A percentile compares a stretch with the other conserved stretches of the same genome.
These are phyloP conservation scores for Leucophenga montana DNA, from an alignment of 2,888 invertebrate genomes.

Conservation along the genomic window DNA sequence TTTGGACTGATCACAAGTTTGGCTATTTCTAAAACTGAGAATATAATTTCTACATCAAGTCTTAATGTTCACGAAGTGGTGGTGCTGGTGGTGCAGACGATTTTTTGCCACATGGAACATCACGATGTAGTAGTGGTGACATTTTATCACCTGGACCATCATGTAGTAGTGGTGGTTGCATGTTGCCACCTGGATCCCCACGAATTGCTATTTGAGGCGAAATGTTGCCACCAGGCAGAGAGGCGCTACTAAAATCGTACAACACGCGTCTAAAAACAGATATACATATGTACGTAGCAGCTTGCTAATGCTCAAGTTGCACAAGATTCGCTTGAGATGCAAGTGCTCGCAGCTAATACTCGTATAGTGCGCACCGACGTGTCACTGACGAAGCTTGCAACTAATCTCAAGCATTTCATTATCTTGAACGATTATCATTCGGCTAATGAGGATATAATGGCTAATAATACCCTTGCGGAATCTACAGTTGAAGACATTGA, in stretches of 20 bases:
- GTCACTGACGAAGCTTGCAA: neutral
- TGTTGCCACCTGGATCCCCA: too few species aligned
- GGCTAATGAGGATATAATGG: neutral
- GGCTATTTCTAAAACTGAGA: too few species aligned
- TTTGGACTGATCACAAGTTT: too few species aligned
- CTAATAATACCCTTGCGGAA: neutral
- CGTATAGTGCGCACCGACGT: slow-evolving; percentile 6
- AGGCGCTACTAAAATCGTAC: slow-evolving; percentile 1
- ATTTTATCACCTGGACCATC: too few species aligned
- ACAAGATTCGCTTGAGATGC: slow-evolving; percentile 8
- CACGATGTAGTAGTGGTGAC: too few species aligned
- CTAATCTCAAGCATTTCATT: neutral
- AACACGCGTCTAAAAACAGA: slow-evolving; percentile 6
- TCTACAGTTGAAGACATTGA: neutral
- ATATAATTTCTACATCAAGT: neutral
- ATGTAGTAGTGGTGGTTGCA: too few species aligned
- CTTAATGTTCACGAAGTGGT: too few species aligned
- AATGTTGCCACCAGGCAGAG: neutral
- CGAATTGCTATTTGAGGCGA: too few species aligned
- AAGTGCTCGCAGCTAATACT: slow-evolving; percentile 4
- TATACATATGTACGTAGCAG: too few species aligned
- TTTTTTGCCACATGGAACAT: too few species aligned
- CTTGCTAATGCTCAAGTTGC: neutral
- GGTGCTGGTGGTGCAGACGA: too few species aligned
- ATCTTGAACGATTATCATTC: neutral